Base-by-base conservation (phyloP, 1,140 invertebrate species). In the Gryllus bimaculatus region DNA sequence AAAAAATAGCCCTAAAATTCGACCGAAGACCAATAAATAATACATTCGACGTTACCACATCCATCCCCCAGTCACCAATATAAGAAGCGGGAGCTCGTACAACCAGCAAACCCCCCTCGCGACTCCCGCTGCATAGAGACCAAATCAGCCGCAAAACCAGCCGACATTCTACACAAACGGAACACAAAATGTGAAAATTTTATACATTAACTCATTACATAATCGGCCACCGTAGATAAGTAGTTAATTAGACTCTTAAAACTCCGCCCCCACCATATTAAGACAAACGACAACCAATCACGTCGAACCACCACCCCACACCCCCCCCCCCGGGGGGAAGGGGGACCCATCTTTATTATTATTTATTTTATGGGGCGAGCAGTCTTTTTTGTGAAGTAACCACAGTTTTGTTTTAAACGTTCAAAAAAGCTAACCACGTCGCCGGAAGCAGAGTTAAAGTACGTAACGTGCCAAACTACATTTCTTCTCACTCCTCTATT, bases 191-290 rank as follows among this genome's bases (percentile, higher is more conserved):
- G 54, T 66, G 54, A 66, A 66, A 66, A 3, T 66, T 66, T 66
- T 66, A 66, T 66, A n/a, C n/a, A n/a, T n/a, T n/a, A n/a, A 66
- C 54, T 66, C 54, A 66, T 66, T 66, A 66, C 54, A 66, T 66
- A n/a, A 66, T 66, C 54, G 54, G 54, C 54, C n/a, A n/a, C 54
- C 10, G 54, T 66, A 7, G 54, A 66, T 66, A n/a, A 66, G 54
- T 66, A 66, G 54, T n/a, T 66, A 66, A 66, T 66, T 66, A 66
- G 54, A n/a, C n/a, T n/a, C 54, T 66, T 66, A 66, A 66, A 66
- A 66, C 54, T 66, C 54, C 54, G 54, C 54, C 54, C 54, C 54
- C 54, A 66, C 54, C 54, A 66, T 66, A n/a, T 66, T 66, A 66
- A n/a, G n/a, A 7, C 54, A 66, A 66, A 66, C 54, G 54, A n/a